Percentiles rank a stretch among this genome's conserved stretches.
Conservation (phyloP, 2,888 invertebrate species). For the Epistrophe eligans region DNA sequence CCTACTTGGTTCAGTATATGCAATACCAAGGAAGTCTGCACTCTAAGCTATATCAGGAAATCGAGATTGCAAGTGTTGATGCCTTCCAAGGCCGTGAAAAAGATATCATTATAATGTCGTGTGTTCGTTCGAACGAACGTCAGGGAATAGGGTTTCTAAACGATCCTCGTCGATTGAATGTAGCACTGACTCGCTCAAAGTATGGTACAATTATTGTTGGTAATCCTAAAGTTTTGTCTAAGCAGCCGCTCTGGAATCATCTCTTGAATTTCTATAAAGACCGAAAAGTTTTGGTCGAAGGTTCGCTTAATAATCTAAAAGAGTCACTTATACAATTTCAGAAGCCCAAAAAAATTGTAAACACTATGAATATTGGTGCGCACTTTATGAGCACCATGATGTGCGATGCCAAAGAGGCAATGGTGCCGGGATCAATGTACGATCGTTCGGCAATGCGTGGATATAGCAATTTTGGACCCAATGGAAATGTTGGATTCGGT, state of each 20-base stretch:
- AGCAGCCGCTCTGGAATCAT: conserved; percentile 99
- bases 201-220: conserved; percentile 99
- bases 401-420: conserved; percentile 97
- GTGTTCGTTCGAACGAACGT: conserved; percentile 98
- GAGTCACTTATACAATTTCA: conserved; percentile 98
- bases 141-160: conserved; percentile 99
- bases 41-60: conserved; percentile 98
- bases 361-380: conserved; percentile 96
- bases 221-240: conserved; percentile 99
- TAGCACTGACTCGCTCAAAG: conserved; percentile 98
- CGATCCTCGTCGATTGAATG: conserved; percentile 98
- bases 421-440: conserved; percentile 97
- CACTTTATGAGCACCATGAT: conserved; percentile 99
- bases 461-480: conserved; percentile 77
- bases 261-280: conserved; percentile 98
- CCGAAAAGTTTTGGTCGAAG: conserved; percentile 96
- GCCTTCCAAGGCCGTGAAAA: conserved; percentile 99
- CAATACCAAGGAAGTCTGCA: conserved; percentile 99
- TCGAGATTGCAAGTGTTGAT: conserved; percentile 99
- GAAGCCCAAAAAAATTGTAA: conserved; percentile 97
- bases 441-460: conserved; percentile 87
- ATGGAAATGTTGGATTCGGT: conserved; percentile 46
- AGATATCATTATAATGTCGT: conserved; percentile 99
- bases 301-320: conserved; percentile 97
- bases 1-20: conserved; percentile 99